phyloP scores from a whole-genome alignment of 2,797 vertebrate species.

The Oceanodroma leucorhoa region DNA sequence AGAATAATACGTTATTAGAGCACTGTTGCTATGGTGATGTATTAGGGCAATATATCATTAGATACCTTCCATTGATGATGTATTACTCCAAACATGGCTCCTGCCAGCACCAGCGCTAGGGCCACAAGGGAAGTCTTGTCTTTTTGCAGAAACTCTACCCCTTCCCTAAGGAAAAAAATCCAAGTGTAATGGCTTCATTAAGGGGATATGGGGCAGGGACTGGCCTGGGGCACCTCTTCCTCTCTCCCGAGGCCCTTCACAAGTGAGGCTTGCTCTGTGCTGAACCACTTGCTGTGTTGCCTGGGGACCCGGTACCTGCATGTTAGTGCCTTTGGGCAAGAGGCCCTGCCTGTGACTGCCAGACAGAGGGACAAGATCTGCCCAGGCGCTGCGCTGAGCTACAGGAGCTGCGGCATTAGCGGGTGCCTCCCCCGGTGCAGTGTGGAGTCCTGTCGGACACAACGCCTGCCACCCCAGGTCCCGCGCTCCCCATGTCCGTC shows the following conservation, averaged over 20 bases:
- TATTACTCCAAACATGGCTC: conserved; percentile 61
- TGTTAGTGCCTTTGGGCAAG: not conserved
- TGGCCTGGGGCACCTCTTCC: not conserved
- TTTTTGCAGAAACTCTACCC: not conserved
- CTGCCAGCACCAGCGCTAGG: conserved; percentile 55
- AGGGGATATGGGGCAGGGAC: not conserved
- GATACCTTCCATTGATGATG: conserved; percentile 72
- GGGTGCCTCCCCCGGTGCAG: not conserved
- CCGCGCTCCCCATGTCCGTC: accelerated
- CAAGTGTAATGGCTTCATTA: not conserved
- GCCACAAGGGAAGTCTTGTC: not conserved
- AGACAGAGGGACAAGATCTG: not conserved
- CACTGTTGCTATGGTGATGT: conserved; percentile 78
- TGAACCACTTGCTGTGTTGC: not conserved
- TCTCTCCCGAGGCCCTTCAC: not conserved
- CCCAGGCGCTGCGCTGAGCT: not conserved
- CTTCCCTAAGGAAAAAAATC: conserved; percentile 8
- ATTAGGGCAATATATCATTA: conserved; percentile 78
- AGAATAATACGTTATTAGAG: conserved; percentile 77
- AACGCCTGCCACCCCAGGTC: not conserved
- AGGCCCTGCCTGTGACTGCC: not conserved
- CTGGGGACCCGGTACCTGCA: not conserved
- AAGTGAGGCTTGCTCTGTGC: not conserved
- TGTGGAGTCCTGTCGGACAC: not conserved
- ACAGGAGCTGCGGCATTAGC: not conserved